Conservation (phyloP, 2,888 invertebrate species). For the Mimas tiliae region DNA sequence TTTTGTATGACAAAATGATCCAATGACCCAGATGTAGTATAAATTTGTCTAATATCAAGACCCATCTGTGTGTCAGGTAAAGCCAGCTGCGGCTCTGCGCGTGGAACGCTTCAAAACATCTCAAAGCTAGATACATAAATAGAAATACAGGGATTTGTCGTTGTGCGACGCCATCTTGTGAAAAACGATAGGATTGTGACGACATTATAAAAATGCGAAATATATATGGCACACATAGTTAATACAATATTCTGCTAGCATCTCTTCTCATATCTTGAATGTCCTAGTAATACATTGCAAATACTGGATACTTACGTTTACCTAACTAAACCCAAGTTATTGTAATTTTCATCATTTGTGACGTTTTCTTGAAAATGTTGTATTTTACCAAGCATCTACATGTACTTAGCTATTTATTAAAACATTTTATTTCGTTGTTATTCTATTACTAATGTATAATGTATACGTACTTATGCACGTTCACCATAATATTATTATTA, state of each 20-base stretch:
- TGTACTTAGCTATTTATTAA: not conserved
- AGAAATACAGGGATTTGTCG: slow-evolving; percentile 84
- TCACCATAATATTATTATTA: too few species aligned
- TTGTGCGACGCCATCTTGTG: slow-evolving; percentile 83
- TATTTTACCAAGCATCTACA: not conserved
- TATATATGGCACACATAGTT: slow-evolving; percentile 58
- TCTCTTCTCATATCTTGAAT: not conserved
- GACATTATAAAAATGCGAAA: slow-evolving; percentile 69
- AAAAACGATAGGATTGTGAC: slow-evolving; percentile 83
- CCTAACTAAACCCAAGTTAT: too few species aligned
- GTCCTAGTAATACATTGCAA: not conserved
- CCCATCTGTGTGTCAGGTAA: slow-evolving; percentile 23
- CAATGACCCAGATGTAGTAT: slow-evolving; percentile 61
- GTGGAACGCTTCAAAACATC: slow-evolving; percentile 27
- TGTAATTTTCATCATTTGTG: too few species aligned
- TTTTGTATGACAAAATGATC: slow-evolving; percentile 70
- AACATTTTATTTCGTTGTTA: too few species aligned
- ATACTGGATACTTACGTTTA: too few species aligned
- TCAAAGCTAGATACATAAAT: slow-evolving; percentile 81
- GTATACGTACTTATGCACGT: too few species aligned
- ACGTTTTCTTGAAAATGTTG: too few species aligned
- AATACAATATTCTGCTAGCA: not conserved
- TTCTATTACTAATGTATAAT: too few species aligned
- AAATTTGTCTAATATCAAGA: slow-evolving; percentile 38
- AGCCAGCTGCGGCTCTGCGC: slow-evolving; percentile 17